Percentiles rank a stretch among this genome's conserved stretches.
Evolutionary conservation across 2,797 vertebrate genomes (phyloP).

Genomic region (Hybognathus amarus): DNA sequence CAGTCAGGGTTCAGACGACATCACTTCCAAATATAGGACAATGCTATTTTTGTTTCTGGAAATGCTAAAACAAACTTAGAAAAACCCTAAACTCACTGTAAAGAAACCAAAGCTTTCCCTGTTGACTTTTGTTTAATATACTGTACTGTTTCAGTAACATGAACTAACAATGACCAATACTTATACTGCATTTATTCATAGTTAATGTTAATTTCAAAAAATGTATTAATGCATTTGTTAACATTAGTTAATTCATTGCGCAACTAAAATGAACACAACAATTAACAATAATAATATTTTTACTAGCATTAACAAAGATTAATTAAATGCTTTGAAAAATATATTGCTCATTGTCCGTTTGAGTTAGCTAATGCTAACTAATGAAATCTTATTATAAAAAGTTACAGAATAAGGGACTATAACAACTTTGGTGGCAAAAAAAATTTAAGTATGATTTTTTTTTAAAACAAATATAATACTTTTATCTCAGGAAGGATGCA

Average conservation of each 20-base stretch:
- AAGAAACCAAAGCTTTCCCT: background rate
- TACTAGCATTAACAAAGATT: background rate
- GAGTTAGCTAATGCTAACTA: background rate
- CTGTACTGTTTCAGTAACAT: background rate
- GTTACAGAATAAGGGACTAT: background rate
- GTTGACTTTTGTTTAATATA: background rate
- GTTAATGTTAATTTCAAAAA: background rate
- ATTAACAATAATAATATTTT: background rate
- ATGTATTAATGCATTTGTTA: background rate
- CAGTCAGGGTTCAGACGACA: conserved; percentile 8
- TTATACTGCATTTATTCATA: background rate
- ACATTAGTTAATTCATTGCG: background rate
- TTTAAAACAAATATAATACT: background rate
- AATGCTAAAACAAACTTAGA: background rate
- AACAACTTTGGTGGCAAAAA: background rate
- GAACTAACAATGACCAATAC: background rate
- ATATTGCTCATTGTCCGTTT: background rate
- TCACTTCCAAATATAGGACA: conserved; percentile 12
- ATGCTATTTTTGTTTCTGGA: conserved; percentile 8
- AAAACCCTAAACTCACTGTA: background rate
- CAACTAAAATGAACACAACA: background rate
- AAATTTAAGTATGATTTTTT: background rate
- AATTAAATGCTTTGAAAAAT: background rate
- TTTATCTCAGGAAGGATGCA: background rate
- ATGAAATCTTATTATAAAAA: background rate